Base-by-base conservation (phyloP, 2,888 invertebrate species). In the Phaonia tiefii region DNA sequence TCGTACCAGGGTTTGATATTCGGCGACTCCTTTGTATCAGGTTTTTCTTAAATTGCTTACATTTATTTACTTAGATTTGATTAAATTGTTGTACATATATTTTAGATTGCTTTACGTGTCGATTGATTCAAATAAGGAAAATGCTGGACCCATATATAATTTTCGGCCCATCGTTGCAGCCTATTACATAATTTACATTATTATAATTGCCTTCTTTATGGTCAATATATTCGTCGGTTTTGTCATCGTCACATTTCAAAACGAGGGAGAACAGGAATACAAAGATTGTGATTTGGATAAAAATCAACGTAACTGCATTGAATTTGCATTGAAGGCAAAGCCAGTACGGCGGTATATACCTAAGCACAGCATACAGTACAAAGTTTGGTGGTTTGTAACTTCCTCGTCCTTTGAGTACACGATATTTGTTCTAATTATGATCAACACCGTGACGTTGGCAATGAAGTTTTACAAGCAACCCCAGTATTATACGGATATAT, bases 201-300 rank as follows among this genome's bases (percentile, higher is more conserved):
- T 99, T 92, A 98, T 99, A 90, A 99, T 99, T 91, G 99, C 99
- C 89, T 99, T 99, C 94, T 99, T 99, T 93, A 99, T 99, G 99
- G 93, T 99, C 87, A 99, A 99, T 93, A 99, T 99, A 92, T 99
- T 99, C 93, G 99, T 99, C 89, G 99, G 99, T 96, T 99, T 99
- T 93, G 99, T 99, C 92, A 99, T 99, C 92, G 99, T 99, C 91
- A 99, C 99, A 90, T 99, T 99, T 92, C 99, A 99, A 93, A 99
- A 97, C 91, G 99, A 99, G 92, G 99, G 99, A 89, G 99, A 99
- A 92, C 98, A 99, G 90, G 99, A 99, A 91, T 99, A 99, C 92
- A 98, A 98, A 92, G 98, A 99, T 91, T 99, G 99, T 92, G 99
- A 99, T 90, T 93, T 99, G 87, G 99, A 99, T 91, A 99, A 99